Conservation (phyloP, 1,140 invertebrate genomes). For the Drosophila jambulina region DNA sequence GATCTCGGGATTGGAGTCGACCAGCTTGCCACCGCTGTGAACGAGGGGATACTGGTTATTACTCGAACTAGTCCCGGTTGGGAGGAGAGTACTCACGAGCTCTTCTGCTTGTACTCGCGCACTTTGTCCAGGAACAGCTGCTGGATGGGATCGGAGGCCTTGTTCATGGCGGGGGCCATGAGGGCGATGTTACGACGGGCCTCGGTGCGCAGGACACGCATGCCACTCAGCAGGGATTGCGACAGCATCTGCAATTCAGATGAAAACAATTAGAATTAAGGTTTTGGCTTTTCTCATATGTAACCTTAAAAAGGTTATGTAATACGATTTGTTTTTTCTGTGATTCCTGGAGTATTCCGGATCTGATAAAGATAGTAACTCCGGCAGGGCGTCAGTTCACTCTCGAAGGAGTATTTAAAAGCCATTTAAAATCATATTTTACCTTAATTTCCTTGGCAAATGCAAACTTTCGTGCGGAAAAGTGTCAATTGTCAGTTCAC, state of each 20-base stretch:
- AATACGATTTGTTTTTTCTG: conserved; percentile 32
- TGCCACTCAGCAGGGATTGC: conserved; percentile 72
- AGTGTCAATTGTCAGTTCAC: conserved; percentile 43
- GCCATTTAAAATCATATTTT: conserved; percentile 18
- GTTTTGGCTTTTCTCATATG: conserved; percentile 21
- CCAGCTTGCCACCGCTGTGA: conserved; percentile 91
- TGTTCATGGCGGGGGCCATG: conserved; percentile 89
- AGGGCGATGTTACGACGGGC: conserved; percentile 88
- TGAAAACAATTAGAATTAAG: conserved; percentile 1
- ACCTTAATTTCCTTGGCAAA: conserved; percentile 63
- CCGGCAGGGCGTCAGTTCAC: too few relatives aligned
- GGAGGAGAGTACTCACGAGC: conserved; percentile 54
- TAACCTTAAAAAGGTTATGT: conserved; percentile 85
- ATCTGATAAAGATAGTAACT: not conserved
- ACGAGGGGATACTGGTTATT: not conserved
- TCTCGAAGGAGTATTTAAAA: not conserved
- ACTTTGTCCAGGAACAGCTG: conserved; percentile 97
- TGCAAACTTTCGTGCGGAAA: conserved; percentile 45
- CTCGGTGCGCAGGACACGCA: conserved; percentile 74
- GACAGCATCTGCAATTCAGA: conserved; percentile 81
- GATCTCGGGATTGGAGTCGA: conserved; percentile 92
- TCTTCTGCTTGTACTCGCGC: conserved; percentile 91
- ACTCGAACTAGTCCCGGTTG: not conserved
- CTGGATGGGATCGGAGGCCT: conserved; percentile 95
- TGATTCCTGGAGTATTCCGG: not conserved